A percentile compares a stretch with the other conserved stretches of the same genome.
These are phyloP conservation scores for Cryptotis parvus DNA, from an alignment of 2,113 vertebrate genomes.

Conservation along the genomic window DNA sequence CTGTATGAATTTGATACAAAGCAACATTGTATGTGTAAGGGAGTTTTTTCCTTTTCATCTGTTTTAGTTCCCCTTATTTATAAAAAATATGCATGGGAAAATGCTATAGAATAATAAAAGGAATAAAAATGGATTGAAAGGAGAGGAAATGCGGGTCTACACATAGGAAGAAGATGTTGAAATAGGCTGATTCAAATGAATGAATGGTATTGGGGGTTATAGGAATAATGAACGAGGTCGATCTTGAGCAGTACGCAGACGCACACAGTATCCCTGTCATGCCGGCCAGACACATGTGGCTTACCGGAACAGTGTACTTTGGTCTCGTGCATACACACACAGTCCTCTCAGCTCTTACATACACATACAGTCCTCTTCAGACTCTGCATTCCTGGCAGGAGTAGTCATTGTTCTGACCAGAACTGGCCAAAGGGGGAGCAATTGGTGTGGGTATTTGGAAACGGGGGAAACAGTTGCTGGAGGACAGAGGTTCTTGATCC, in stretches of 20 bases:
- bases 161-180: neutral
- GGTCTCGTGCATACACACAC: neutral
- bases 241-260: conserved; percentile 30
- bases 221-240: neutral
- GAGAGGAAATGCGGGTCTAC: neutral
- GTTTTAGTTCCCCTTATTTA: neutral
- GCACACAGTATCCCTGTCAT: neutral
- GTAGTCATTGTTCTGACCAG: neutral
- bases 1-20: neutral
- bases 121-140: conserved; percentile 16
- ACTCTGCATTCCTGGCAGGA: conserved; percentile 1
- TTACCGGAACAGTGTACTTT: neutral
- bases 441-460: conserved; percentile 43
- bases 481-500: conserved; percentile 27
- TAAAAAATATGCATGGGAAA: conserved; percentile 38
- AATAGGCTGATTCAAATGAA: neutral
- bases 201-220: neutral
- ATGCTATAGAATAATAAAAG: neutral
- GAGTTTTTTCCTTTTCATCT: conserved; percentile 40
- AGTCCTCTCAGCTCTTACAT: neutral
- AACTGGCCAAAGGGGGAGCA: neutral
- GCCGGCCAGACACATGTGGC: neutral
- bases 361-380: neutral
- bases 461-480: conserved; percentile 17
- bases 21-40: neutral